Conservation (phyloP, 2,113 vertebrate genomes). For the Muscicapa adusta region DNA sequence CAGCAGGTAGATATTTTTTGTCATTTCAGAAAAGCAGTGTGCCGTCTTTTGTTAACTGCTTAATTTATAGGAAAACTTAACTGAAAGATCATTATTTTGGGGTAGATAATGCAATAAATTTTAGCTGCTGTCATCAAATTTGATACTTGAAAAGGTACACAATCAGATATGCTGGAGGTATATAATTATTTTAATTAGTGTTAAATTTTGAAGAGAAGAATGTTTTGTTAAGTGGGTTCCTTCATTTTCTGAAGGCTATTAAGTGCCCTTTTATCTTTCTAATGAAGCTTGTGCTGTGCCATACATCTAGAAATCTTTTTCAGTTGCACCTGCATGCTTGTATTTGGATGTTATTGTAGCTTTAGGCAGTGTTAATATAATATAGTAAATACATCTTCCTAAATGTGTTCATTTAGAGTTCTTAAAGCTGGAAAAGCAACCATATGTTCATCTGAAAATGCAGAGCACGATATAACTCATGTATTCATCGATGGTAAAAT, state of each 20-base stretch:
- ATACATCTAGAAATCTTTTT: not conserved
- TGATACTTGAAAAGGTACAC: not conserved
- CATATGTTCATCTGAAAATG: slow-evolving; percentile 69
- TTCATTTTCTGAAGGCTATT: not conserved
- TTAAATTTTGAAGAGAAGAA: not conserved
- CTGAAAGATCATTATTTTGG: not conserved
- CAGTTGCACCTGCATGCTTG: not conserved
- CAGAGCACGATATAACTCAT: slow-evolving; percentile 78
- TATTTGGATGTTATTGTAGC: not conserved
- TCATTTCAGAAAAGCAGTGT: not conserved
- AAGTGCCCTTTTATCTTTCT: not conserved
- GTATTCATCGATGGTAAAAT: slow-evolving; percentile 72
- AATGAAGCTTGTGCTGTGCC: not conserved
- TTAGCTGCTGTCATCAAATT: not conserved
- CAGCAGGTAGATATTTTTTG: not conserved
- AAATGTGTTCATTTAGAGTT: slow-evolving; percentile 76
- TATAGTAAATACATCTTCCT: not conserved
- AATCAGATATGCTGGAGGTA: not conserved
- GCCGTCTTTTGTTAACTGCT: not conserved
- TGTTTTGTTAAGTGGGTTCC: not conserved
- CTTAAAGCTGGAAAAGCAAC: slow-evolving; percentile 86
- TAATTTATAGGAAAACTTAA: not conserved
- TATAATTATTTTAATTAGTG: not conserved
- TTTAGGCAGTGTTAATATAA: not conserved
- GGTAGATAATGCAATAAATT: not conserved